Base-by-base conservation (phyloP, 2,888 invertebrate species). In the Andrena minutula region DNA sequence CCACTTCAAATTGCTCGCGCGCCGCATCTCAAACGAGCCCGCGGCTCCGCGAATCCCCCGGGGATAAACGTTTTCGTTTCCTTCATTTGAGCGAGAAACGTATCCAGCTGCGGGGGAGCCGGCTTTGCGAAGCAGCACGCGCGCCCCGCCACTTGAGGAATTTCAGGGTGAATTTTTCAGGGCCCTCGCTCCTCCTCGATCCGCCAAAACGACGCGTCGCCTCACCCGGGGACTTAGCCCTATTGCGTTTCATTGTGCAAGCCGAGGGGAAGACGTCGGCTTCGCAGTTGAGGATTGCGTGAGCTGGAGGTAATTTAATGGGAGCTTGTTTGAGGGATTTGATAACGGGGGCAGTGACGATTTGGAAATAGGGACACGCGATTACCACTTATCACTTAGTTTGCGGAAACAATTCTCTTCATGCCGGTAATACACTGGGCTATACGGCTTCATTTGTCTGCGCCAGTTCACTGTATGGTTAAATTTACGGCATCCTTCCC, bases 1-100 rank as follows among this genome's bases (percentile, higher is more conserved):
- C 78, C 74, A 53, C 80, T 75, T 75, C 66, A 76, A 80, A 80
- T 80, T 80, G 80, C 80, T 80, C 80, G 72, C 76, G 72, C 72
- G 76, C 76, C 76, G 76, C 72, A 69, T 76, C 64, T 69, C 32
- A 71, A 76, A 76, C 75, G 71, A 76, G 76, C 68, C 72, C 60
- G 76, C 72, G 63, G 72, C 76, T 64, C 71, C 68, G 65, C 66
- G 58, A 71, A 63, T 49, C 72, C 49, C 75, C 35, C 26, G 68
- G 72, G 76, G 65, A 69, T 73, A 76, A 76, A 76, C 80, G 76
- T 76, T 68, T 72, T 76, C 80, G 68, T 61, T 76, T 76, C 72
- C 68, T 63, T 76, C 72, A 73, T 80, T 80, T 69, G 63, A 23
- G 64, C 74, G 49, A 12, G 23, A 41, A 60, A 71, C 53, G 60